These are phyloP conservation scores for Oryzias woworae DNA, from an alignment of 2,113 vertebrate species.

Conservation along the genomic window DNA sequence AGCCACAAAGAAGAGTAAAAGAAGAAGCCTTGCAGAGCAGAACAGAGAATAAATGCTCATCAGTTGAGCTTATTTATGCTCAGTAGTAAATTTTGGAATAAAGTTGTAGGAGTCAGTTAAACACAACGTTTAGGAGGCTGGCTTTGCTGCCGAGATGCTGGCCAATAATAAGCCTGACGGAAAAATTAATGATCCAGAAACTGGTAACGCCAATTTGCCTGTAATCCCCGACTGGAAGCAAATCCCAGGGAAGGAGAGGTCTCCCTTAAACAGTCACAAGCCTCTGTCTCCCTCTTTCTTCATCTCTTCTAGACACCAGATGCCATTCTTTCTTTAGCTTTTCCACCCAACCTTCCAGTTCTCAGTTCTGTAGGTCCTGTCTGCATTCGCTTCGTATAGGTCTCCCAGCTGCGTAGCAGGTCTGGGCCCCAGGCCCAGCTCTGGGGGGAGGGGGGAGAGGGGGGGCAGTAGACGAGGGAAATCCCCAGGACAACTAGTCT, in stretches of 20 bases:
- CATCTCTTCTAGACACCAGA: constrained; percentile 84
- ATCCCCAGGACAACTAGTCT: constrained; percentile 98
- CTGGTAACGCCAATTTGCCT: constrained; percentile 78
- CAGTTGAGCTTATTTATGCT: constrained; percentile 6
- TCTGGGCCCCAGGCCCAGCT: constrained; percentile 79
- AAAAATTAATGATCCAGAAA: constrained; percentile 75
- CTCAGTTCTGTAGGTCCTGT: constrained; percentile 52
- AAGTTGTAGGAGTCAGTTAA: constrained; percentile 26
- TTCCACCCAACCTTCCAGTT: constrained; percentile 62
- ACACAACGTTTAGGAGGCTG: constrained; percentile 36
- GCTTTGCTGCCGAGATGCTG: constrained; percentile 47
- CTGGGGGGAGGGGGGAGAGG: constrained; percentile 47
- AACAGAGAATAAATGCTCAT: constrained; percentile 9
- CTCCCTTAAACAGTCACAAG: constrained; percentile 84
- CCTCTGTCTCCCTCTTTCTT: constrained; percentile 68
- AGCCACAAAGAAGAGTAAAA: no score
- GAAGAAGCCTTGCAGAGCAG: constrained; percentile 1
- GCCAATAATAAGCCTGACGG: constrained; percentile 43
- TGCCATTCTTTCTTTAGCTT: constrained; percentile 86
- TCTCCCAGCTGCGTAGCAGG: constrained; percentile 89
- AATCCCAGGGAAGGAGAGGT: constrained; percentile 81
- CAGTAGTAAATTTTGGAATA: constrained; percentile 23
- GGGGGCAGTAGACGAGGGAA: constrained; percentile 69
- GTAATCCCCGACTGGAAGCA: constrained; percentile 79
- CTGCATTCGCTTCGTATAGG: constrained; percentile 59